A percentile compares a stretch with the other conserved stretches of the same genome.
phyloP scores from a whole-genome alignment of 2,113 vertebrate genomes.

The Myotis yumanensis region DNA sequence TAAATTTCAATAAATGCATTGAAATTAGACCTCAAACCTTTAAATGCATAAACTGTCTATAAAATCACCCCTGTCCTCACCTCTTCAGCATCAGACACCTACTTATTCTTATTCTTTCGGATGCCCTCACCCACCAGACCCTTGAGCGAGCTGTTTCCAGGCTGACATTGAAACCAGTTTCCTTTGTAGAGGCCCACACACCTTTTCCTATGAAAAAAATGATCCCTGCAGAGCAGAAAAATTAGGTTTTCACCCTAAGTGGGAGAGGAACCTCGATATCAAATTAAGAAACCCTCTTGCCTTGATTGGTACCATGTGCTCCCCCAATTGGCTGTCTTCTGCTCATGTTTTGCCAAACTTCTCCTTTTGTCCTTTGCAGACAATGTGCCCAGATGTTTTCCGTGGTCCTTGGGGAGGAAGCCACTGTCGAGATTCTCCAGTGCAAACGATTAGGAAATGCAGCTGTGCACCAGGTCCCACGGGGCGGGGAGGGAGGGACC shows the following conservation, averaged over 20 bases:
- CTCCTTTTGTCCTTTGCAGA: slow-evolving; percentile 85
- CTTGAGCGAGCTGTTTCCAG: slow-evolving; percentile 37
- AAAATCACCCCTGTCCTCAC: neutral
- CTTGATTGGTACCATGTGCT: neutral
- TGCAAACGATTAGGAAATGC: slow-evolving; percentile 93
- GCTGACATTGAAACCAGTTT: slow-evolving; percentile 12
- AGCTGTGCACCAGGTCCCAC: slow-evolving; percentile 90
- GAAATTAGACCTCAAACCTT: slow-evolving; percentile 1
- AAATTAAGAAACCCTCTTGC: slow-evolving; percentile 22
- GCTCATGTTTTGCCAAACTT: neutral
- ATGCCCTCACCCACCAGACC: neutral
- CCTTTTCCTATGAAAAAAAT: slow-evolving; percentile 58
- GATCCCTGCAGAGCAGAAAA: slow-evolving; percentile 38
- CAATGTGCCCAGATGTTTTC: slow-evolving; percentile 98
- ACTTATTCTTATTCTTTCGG: slow-evolving; percentile 54
- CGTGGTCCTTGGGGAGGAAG: slow-evolving; percentile 95
- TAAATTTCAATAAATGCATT: neutral
- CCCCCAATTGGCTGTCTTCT: neutral
- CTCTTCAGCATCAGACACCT: slow-evolving; percentile 14
- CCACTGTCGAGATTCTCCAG: slow-evolving; percentile 94
- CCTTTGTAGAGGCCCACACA: slow-evolving; percentile 32
- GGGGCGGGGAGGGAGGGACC: neutral
- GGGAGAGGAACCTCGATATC: neutral
- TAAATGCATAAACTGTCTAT: neutral
- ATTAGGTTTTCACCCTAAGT: neutral